Evolutionary conservation across 2,797 vertebrate genomes (phyloP), one percentile per base, ranked within the genome.

Genomic region (Tenualosa ilisha): DNA sequence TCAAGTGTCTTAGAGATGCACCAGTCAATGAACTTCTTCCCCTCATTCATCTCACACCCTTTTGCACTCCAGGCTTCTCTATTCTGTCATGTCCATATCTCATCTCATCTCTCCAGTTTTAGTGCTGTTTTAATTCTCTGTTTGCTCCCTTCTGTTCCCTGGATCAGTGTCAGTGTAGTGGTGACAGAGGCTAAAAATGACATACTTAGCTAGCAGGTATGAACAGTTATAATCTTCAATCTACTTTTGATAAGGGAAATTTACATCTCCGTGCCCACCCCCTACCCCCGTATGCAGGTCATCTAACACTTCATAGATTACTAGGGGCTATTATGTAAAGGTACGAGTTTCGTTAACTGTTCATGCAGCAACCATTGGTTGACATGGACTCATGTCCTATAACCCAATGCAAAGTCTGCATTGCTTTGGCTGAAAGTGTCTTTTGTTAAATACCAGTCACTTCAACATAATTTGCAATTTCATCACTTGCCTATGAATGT

Each of bases 21-120:
- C 79, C 85, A 31, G 61, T 85, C 65, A 83, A 88, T 85, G 86
- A 86, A 85, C 15, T 13, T 68, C 24, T 8, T 12, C 11, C 63
- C 24, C 26, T 68, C 63, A n/a, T n/a, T n/a, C 59, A 61, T 24
- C 61, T 65, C 1, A 24, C 61, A 37, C 65, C 31, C 31, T 13
- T 40, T 15, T 17, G 24, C 8, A 31, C 24, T 61, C 17, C n/a
- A 26, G 63, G 63, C 63, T 26, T 72, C 31, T 72, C 31, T 43
- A 20, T 43, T 75, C 37, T 17, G 37, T 43, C 63, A 31, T 68
- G 15, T 31, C 2, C 37, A 26, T 40, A 7, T 75, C 68, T 68
- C 11, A 37, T 75, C 3, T 40, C 68, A 75, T 8, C 68, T 43
- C 13, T 75, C 37, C 37, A 75, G 17, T 43, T 40, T 15, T 68